These are phyloP conservation scores for Meles meles DNA, from an alignment of 2,113 vertebrate genomes.

Conservation along the genomic window DNA sequence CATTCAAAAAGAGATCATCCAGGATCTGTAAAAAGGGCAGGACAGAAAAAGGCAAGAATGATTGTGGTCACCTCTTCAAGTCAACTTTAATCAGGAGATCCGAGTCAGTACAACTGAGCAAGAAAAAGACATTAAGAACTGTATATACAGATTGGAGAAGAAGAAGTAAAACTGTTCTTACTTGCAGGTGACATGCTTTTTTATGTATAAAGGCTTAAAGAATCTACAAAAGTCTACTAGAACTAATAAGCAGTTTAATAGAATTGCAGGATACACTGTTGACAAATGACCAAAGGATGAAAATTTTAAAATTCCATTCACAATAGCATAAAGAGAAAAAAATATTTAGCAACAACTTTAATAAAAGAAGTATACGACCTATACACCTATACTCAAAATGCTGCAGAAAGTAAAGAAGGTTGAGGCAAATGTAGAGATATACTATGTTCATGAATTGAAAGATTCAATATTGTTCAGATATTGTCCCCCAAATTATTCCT, in stretches of 20 bases:
- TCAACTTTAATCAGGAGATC: neutral
- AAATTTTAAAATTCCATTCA: neutral
- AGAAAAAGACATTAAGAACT: neutral
- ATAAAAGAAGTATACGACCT: neutral
- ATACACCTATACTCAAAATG: neutral
- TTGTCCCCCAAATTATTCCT: neutral
- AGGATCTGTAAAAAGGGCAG: neutral
- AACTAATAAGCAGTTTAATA: neutral
- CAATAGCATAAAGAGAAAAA: neutral
- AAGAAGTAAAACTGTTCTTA: neutral
- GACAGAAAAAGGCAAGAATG: neutral
- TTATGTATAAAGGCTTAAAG: neutral
- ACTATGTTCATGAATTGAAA: neutral
- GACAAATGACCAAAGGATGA: neutral
- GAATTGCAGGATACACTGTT: neutral
- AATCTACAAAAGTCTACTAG: neutral
- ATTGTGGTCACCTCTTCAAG: neutral
- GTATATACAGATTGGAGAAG: neutral
- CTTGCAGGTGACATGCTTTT: neutral
- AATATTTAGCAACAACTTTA: constrained; percentile 8
- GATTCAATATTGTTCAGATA: neutral
- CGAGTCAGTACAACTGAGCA: neutral
- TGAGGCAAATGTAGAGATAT: neutral
- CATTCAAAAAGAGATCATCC: neutral
- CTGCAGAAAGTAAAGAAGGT: neutral